Evolutionary conservation across 1,140 invertebrate species (phyloP).

Genomic region (Halictus rubicundus): DNA sequence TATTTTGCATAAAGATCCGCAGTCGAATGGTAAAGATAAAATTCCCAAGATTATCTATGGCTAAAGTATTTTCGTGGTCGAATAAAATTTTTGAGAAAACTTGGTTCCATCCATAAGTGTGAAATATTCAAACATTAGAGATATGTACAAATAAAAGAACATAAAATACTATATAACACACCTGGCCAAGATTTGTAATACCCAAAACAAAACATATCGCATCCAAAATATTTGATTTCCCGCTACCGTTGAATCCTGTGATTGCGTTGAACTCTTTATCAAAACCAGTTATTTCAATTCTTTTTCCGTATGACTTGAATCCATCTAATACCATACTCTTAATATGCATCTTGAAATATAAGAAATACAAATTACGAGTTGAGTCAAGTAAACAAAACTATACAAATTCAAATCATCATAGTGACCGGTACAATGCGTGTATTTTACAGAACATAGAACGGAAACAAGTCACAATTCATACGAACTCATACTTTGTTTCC

Average conservation of each 20-base stretch:
- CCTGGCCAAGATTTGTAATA: slow-evolving; percentile 95
- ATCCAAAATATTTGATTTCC: slow-evolving; percentile 99
- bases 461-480: too few species aligned
- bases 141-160: neutral
- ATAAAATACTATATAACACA: slow-evolving; percentile 78
- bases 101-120: neutral
- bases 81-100: neutral
- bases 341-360: slow-evolving; percentile 88
- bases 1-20: too few species aligned
- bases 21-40: too few species aligned
- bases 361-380: neutral
- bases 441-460: too few species aligned
- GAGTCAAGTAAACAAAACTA: neutral
- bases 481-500: too few species aligned
- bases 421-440: neutral
- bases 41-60: neutral
- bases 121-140: neutral
- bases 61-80: too few species aligned
- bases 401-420: neutral
- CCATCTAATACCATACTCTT: slow-evolving; percentile 97
- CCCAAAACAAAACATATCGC: slow-evolving; percentile 99
- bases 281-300: slow-evolving; percentile 96
- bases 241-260: slow-evolving; percentile 98
- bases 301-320: slow-evolving; percentile 98
- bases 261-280: slow-evolving; percentile 99